phyloP scores from a whole-genome alignment of 92 coral and sea anemone species.

The Virgularia gustaviana region DNA sequence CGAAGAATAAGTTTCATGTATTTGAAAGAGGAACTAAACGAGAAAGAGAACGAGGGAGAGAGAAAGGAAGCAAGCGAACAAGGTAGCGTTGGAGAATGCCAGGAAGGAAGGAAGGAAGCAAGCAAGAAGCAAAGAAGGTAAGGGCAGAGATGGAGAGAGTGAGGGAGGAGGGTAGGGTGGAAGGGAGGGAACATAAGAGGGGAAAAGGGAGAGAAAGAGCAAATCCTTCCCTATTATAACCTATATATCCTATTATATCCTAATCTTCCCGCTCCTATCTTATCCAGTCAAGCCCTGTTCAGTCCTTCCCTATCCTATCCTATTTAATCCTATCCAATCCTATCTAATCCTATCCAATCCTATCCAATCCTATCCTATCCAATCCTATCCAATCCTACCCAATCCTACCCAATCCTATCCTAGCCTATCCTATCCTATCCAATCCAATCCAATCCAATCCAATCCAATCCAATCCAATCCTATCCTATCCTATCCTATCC shows the following conservation, averaged over 20 bases:
- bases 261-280: not conserved
- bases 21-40: too few relatives aligned
- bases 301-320: not conserved
- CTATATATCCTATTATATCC: not conserved
- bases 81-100: not conserved
- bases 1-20: not conserved
- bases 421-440: not conserved
- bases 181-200: not conserved
- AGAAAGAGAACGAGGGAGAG: too few relatives aligned
- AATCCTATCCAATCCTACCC: not conserved
- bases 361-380: not conserved
- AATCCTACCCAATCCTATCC: not conserved
- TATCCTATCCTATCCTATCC: not conserved
- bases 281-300: not conserved
- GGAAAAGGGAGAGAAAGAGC: not conserved
- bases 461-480: not conserved
- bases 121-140: not conserved
- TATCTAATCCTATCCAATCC: not conserved
- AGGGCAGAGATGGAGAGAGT: not conserved
- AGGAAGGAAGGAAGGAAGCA: not conserved
- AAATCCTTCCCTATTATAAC: not conserved
- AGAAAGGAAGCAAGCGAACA: too few relatives aligned
- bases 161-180: not conserved
- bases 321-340: not conserved
- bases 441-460: not conserved